phyloP scores from a whole-genome alignment of 2,888 invertebrate genomes.

The Mythimna impura region DNA sequence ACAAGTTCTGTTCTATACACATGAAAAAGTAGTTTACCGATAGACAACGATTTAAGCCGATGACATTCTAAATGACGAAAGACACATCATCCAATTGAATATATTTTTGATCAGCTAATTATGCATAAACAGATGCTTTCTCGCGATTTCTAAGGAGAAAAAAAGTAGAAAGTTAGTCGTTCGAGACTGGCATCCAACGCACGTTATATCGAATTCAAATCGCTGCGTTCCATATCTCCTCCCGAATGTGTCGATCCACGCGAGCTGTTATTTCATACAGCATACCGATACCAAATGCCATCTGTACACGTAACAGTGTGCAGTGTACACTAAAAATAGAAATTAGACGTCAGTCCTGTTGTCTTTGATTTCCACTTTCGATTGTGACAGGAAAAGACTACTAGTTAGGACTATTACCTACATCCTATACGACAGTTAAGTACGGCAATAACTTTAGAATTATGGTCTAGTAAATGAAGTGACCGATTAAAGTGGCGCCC shows the following conservation, averaged over 20 bases:
- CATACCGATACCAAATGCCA: slow-evolving; percentile 59
- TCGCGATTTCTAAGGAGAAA: slow-evolving; percentile 67
- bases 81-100: slow-evolving; percentile 15
- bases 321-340: slow-evolving; percentile 61
- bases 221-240: slow-evolving; percentile 68
- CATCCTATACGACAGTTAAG: background rate
- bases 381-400: slow-evolving; percentile 46
- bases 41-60: background rate
- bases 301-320: slow-evolving; percentile 70
- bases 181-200: slow-evolving; percentile 70
- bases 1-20: background rate
- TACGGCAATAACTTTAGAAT: slow-evolving; percentile 13
- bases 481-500: background rate
- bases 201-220: slow-evolving; percentile 76
- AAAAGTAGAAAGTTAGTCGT: slow-evolving; percentile 80
- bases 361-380: slow-evolving; percentile 70
- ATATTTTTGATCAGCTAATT: slow-evolving; percentile 56
- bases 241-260: slow-evolving; percentile 74
- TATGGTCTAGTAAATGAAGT: background rate
- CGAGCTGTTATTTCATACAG: slow-evolving; percentile 68
- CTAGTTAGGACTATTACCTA: background rate
- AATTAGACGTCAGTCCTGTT: slow-evolving; percentile 65
- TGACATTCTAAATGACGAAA: background rate
- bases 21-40: slow-evolving; percentile 10
- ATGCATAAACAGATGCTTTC: slow-evolving; percentile 63